These are phyloP conservation scores for Etia nguti DNA, from an alignment of 2,113 vertebrate species.

Conservation along the genomic window DNA sequence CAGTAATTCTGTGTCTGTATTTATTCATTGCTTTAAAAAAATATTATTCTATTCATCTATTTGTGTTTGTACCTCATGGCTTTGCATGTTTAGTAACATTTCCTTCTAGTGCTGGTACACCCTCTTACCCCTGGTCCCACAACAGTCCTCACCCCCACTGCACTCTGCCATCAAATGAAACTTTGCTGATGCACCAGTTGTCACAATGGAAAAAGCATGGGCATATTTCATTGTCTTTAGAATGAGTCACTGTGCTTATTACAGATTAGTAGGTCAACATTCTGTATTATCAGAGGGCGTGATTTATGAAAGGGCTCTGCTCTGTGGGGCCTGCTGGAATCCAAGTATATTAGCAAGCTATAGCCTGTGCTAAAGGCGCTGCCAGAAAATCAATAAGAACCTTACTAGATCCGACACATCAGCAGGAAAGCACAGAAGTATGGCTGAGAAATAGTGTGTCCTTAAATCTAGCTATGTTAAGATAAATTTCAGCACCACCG, in stretches of 20 bases:
- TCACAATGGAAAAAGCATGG: slow-evolving; percentile 2
- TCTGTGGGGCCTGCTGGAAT: slow-evolving; percentile 53
- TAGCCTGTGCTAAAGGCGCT: slow-evolving; percentile 58
- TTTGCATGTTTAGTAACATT: neutral
- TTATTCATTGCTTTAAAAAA: neutral
- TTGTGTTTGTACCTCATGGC: neutral
- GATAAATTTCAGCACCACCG: neutral
- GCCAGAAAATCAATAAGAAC: slow-evolving; percentile 70
- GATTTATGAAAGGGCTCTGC: slow-evolving; percentile 54
- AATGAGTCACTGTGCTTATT: slow-evolving; percentile 61
- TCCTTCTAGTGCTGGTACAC: neutral
- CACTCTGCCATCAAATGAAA: neutral
- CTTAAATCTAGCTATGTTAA: neutral
- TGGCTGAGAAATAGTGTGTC: slow-evolving; percentile 11
- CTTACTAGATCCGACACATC: slow-evolving; percentile 25
- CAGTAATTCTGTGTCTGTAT: neutral
- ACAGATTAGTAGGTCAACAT: slow-evolving; percentile 67
- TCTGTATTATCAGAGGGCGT: slow-evolving; percentile 55
- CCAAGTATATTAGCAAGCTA: slow-evolving; percentile 62
- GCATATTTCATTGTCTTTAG: slow-evolving; percentile 18
- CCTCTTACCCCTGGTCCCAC: neutral
- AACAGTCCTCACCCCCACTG: neutral
- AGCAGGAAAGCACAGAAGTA: slow-evolving; percentile 4
- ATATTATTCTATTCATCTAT: neutral
- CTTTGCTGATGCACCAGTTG: slow-evolving; percentile 22